Conservation (phyloP, 2,888 invertebrate genomes). For the Agrochola lota region DNA sequence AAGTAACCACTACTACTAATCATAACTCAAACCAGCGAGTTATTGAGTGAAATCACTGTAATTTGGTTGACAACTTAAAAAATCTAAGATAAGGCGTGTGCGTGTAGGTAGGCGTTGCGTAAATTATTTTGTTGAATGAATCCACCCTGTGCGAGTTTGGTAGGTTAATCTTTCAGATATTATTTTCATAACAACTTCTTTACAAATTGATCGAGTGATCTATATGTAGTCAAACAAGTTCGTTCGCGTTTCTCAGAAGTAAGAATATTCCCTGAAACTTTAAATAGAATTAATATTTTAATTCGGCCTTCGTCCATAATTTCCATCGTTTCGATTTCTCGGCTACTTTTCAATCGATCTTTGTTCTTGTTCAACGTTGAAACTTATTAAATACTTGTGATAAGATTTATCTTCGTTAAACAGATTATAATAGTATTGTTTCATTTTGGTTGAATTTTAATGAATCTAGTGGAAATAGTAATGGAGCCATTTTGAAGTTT, state of each 20-base stretch:
- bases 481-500: not conserved
- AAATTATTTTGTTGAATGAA: not conserved
- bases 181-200: not conserved
- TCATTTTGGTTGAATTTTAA: not conserved
- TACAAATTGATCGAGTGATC: not conserved
- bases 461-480: not conserved
- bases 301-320: slow-evolving; percentile 25
- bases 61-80: not conserved
- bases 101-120: too few species aligned
- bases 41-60: not conserved
- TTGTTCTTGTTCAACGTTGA: slow-evolving; percentile 41
- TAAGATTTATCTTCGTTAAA: slow-evolving; percentile 18
- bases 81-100: not conserved
- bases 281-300: slow-evolving; percentile 50
- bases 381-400: slow-evolving; percentile 31
- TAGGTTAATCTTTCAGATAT: not conserved
- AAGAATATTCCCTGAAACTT: slow-evolving; percentile 15
- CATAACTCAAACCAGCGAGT: not conserved
- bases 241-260: not conserved
- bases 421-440: slow-evolving; percentile 6
- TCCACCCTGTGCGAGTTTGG: not conserved
- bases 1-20: not conserved
- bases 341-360: slow-evolving; percentile 39
- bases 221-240: slow-evolving; percentile 17
- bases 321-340: slow-evolving; percentile 29